phyloP scores from a whole-genome alignment of 2,113 vertebrate species.

The Perca fluviatilis region DNA sequence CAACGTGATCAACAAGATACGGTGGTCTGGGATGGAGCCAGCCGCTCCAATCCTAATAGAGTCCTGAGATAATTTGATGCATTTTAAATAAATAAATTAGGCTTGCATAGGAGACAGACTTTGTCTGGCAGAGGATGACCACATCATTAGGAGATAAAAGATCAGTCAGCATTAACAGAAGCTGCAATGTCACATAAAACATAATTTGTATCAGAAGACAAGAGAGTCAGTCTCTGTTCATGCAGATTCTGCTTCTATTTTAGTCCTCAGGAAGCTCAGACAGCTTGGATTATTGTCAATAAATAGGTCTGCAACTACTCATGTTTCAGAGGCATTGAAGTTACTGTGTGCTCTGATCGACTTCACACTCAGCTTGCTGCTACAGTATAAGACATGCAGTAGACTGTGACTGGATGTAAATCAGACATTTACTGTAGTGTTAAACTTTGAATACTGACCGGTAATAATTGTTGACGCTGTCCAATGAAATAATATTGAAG shows the following conservation, averaged over 20 bases:
- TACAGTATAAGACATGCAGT: background rate
- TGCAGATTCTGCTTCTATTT: conserved; percentile 58
- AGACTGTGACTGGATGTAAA: background rate
- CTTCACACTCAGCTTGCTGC: background rate
- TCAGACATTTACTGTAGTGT: background rate
- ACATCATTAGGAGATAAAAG: conserved; percentile 35
- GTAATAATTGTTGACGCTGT: conserved; percentile 95
- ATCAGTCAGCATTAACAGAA: conserved; percentile 39
- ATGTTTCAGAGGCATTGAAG: conserved; percentile 36
- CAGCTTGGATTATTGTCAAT: conserved; percentile 39
- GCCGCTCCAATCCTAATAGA: background rate
- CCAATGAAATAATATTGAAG: conserved; percentile 93
- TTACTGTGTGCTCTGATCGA: background rate
- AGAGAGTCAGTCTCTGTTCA: conserved; percentile 4
- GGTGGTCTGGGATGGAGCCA: conserved; percentile 11
- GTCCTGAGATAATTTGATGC: conserved; percentile 29
- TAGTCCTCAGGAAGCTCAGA: conserved; percentile 32
- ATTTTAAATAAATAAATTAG: conserved; percentile 36
- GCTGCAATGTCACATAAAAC: conserved; percentile 25
- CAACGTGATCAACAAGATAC: conserved; percentile 11
- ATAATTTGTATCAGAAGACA: conserved; percentile 34
- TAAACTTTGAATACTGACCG: conserved; percentile 85
- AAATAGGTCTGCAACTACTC: conserved; percentile 41
- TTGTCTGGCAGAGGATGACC: conserved; percentile 17
- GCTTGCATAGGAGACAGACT: background rate